Evolutionary conservation across 2,113 vertebrate species (phyloP).

Genomic region (Brachypteracias leptosomus): DNA sequence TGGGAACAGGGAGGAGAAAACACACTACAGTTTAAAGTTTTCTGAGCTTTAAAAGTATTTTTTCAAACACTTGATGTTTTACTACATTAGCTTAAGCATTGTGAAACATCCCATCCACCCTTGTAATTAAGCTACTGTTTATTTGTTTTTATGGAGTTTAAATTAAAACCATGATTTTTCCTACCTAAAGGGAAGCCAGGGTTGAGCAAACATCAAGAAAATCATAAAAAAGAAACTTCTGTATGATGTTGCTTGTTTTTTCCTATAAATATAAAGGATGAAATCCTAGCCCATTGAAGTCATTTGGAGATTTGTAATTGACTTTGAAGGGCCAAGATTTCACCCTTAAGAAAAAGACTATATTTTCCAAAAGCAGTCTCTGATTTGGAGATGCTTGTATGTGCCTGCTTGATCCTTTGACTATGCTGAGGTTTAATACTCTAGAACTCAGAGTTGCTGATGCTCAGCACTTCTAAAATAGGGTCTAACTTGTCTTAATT

Average conservation of each 20-base stretch:
- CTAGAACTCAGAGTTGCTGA: conserved; percentile 42
- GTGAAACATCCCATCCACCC: conserved; percentile 57
- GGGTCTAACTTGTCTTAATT: conserved; percentile 39
- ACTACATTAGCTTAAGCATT: conserved; percentile 52
- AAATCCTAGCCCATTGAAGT: conserved; percentile 67
- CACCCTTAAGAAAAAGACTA: conserved; percentile 51
- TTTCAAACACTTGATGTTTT: conserved; percentile 62
- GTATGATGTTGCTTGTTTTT: conserved; percentile 67
- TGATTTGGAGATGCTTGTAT: conserved; percentile 21
- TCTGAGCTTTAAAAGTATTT: conserved; percentile 52
- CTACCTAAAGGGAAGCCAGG: conserved; percentile 58
- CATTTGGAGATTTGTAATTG: conserved; percentile 57
- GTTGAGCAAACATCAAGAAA: conserved; percentile 64
- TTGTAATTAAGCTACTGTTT: conserved; percentile 69
- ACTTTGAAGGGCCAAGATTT: conserved; percentile 54
- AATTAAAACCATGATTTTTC: conserved; percentile 65
- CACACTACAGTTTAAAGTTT: conserved; percentile 48
- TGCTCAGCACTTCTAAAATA: conserved; percentile 45
- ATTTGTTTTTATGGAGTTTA: conserved; percentile 66
- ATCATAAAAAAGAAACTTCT: conserved; percentile 64
- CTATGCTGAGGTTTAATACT: conserved; percentile 13
- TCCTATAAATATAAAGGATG: conserved; percentile 61
- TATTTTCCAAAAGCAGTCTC: conserved; percentile 28
- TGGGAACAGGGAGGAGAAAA: conserved; percentile 49
- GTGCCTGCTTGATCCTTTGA: background rate